Evolutionary conservation across 2,113 vertebrate genomes (phyloP), one percentile per base, ranked within the genome.

Genomic region (Mesoclemmys tuberculata): DNA sequence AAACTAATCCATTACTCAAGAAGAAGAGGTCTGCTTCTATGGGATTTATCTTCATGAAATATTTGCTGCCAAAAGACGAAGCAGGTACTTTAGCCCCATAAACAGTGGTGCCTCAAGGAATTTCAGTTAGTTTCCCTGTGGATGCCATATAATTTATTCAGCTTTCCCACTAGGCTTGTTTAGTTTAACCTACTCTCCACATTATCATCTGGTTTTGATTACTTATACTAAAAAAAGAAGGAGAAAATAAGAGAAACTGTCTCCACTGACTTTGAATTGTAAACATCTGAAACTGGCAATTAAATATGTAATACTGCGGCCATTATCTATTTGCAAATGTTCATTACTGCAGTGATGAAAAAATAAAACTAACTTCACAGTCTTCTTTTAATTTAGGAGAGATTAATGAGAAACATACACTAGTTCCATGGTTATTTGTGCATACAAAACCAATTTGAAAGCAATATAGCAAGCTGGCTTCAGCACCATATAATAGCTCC

Each of bases 391-490:
- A 96, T 93, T 96, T 95, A 93, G 61, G 90, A 85, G 75, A 85
- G 55, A 96, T 96, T 94, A 94, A 90, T 91, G 93, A 93, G 85
- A 85, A 94, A 84, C 48, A 51, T 93, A 81, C 24, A 61, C 49
- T 54, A 68, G 49, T 31, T 93, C 52, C 2, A 1, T 54, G 90
- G 87, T 18, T 94, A 88, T 93, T 93, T 95, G 71, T 86, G 78
- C 64, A 46, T 74, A 89, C 49, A 93, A 92, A 90, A 74, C 80
- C 90, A 94, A 94, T 93, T 97, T 92, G 91, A 94, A 94, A 96
- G 87, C 80, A 89, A 93, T 92, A 92, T 77, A 90, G 80, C 87
- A 95, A 82, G 74, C 89, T 89, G 92, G 61, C 22, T 48, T 49
- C 61, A 6, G 46, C 88, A 61, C 2, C 0, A 24, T 2, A 0